phyloP scores from a whole-genome alignment of 2,888 invertebrate genomes.

The Tanypteryx hageni region DNA sequence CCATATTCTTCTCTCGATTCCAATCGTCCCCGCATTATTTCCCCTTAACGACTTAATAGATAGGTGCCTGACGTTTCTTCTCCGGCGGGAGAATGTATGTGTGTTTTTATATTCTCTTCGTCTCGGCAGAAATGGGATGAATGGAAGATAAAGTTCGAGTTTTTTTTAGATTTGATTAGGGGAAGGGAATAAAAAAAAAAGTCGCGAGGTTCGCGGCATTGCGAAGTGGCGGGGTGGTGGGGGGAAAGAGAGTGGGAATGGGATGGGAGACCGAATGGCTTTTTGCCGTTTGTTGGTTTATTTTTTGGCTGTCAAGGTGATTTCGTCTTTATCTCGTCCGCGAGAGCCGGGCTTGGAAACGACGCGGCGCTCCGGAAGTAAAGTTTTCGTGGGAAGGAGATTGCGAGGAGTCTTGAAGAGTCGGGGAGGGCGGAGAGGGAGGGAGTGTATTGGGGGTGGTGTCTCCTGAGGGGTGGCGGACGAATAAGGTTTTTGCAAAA shows the following conservation, averaged over 20 bases:
- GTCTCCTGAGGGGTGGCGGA: no score
- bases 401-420: neutral
- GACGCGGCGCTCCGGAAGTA: constrained; percentile 47
- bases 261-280: constrained; percentile 36
- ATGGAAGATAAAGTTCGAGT: constrained; percentile 45
- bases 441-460: neutral
- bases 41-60: constrained; percentile 10
- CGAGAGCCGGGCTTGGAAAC: neutral
- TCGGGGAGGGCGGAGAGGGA: neutral
- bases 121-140: constrained; percentile 39
- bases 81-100: neutral
- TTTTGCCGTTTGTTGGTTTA: constrained; percentile 55
- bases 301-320: constrained; percentile 59
- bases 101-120: neutral
- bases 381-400: neutral
- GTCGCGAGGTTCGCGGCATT: neutral
- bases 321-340: constrained; percentile 44
- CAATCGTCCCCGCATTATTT: constrained; percentile 16
- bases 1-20: neutral
- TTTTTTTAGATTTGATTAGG: constrained; percentile 54
- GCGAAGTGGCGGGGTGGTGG: neutral
- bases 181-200: neutral
- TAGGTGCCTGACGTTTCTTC: constrained; percentile 2
- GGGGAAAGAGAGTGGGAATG: neutral
- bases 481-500: no score